Evolutionary conservation across 2,797 vertebrate genomes (phyloP), one percentile per base, ranked within the genome.

Genomic region (Pterois miles): DNA sequence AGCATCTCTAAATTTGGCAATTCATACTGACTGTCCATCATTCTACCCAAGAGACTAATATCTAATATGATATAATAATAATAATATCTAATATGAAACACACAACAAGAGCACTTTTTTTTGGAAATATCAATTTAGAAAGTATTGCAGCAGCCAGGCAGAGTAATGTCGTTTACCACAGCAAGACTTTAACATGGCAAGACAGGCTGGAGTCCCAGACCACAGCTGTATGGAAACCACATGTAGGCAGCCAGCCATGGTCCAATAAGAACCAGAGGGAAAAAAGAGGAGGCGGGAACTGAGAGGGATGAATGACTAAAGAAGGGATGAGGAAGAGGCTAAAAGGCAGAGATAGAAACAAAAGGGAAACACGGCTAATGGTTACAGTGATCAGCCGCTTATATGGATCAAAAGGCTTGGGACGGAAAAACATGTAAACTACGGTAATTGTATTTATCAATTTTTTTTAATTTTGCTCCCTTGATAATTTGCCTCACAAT

Each of bases 21-120:
- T 84, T 86, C 70, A 87, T 82, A 36, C 58, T 0, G 62, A 53
- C 66, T 82, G 70, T 70, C 78, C 60, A 79, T 76, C 86, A 83
- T 73, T 53, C 38, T 5, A 43, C 50, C 56, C 43, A 20, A 38
- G 64, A 80, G 64, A 74, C 72, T 70, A 81, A 80, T 52, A 83
- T 81, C 23, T 65, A 72, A 85, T 77, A 80, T 81, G 27, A 86
- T n/a, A n/a, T n/a, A n/a, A n/a, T n/a, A n/a, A n/a, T n/a, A n/a
- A n/a, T 70, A 81, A 80, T 52, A 83, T 81, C 23, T 65, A 72
- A 85, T 77, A 80, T 81, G 27, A 86, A 83, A 82, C 29, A 72
- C 8, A 22, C 20, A 81, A 57, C 48, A 64, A 60, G 66, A 59
- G 62, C 73, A 70, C 66, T 83, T 76, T 78, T n/a, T n/a, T n/a